Percentiles rank a stretch among this genome's conserved stretches.
phyloP scores from a whole-genome alignment of 92 coral and sea anemone genomes.

The Bergia sp. region DNA sequence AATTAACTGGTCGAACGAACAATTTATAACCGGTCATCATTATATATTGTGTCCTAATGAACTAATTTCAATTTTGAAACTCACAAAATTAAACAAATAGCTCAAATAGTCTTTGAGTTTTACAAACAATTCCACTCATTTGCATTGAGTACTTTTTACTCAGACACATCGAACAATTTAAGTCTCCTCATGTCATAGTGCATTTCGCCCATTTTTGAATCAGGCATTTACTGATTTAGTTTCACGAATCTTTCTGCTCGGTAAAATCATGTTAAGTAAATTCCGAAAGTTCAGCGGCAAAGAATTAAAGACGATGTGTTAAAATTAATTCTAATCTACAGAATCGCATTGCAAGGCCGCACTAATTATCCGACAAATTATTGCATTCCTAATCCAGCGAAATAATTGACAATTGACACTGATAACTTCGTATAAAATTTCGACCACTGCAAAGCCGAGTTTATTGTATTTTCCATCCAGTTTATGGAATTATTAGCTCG shows the following conservation, averaged over 20 bases:
- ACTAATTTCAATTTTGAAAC: too few species aligned
- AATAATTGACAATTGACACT: not conserved
- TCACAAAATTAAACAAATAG: not conserved
- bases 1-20: not conserved
- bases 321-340: too few species aligned
- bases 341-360: too few species aligned
- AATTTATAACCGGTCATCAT: too few species aligned
- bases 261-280: not conserved
- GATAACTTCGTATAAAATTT: not conserved
- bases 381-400: not conserved
- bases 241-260: not conserved
- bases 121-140: not conserved
- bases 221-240: not conserved
- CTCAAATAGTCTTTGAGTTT: not conserved
- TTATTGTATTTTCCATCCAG: not conserved
- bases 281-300: not conserved
- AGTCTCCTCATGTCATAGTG: not conserved
- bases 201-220: not conserved
- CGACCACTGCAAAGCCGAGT: not conserved
- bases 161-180: not conserved
- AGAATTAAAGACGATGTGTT: not conserved
- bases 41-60: not conserved
- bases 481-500: not conserved
- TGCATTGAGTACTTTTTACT: not conserved
- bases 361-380: too few species aligned